Evolutionary conservation across 1,140 invertebrate species (phyloP).

Genomic region (Euwallacea similis): DNA sequence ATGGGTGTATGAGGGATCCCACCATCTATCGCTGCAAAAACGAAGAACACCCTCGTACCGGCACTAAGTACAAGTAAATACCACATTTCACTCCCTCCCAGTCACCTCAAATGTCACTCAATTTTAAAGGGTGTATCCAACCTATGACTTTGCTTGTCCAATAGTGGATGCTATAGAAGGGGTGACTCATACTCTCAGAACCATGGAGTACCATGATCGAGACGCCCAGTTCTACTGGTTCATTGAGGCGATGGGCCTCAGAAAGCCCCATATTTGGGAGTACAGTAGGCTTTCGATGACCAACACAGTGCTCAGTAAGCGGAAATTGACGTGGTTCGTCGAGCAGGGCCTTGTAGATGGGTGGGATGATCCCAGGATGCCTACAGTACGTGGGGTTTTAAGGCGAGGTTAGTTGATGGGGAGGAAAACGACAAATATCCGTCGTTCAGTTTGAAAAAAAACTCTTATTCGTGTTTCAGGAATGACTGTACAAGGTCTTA

Average conservation of each 20-base stretch:
- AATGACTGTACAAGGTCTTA: slow-evolving; percentile 95
- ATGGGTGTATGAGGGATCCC: slow-evolving; percentile 98
- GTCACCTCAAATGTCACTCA: background rate
- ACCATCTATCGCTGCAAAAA: slow-evolving; percentile 99
- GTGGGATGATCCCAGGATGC: slow-evolving; percentile 99
- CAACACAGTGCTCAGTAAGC: slow-evolving; percentile 95
- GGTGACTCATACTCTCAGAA: slow-evolving; percentile 95
- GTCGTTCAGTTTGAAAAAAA: background rate
- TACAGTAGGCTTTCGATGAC: slow-evolving; percentile 92
- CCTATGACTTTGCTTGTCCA: slow-evolving; percentile 99
- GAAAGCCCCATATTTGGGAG: slow-evolving; percentile 94
- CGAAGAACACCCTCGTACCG: slow-evolving; percentile 90
- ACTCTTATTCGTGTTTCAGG: slow-evolving; percentile 50
- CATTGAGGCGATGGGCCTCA: slow-evolving; percentile 80
- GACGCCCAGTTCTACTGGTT: slow-evolving; percentile 99
- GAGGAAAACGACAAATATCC: background rate
- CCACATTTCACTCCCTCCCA: slow-evolving; percentile 21
- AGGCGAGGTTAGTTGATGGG: slow-evolving; percentile 64
- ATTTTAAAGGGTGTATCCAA: slow-evolving; percentile 90
- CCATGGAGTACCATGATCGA: slow-evolving; percentile 98
- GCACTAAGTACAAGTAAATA: slow-evolving; percentile 89
- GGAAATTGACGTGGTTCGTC: slow-evolving; percentile 98
- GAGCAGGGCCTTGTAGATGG: slow-evolving; percentile 91
- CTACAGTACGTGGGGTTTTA: slow-evolving; percentile 95
- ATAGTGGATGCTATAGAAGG: slow-evolving; percentile 97